Percentiles rank a stretch among this genome's conserved stretches.
These are phyloP conservation scores for Sinosuthora webbiana DNA, from an alignment of 2,113 vertebrate species.

Conservation along the genomic window DNA sequence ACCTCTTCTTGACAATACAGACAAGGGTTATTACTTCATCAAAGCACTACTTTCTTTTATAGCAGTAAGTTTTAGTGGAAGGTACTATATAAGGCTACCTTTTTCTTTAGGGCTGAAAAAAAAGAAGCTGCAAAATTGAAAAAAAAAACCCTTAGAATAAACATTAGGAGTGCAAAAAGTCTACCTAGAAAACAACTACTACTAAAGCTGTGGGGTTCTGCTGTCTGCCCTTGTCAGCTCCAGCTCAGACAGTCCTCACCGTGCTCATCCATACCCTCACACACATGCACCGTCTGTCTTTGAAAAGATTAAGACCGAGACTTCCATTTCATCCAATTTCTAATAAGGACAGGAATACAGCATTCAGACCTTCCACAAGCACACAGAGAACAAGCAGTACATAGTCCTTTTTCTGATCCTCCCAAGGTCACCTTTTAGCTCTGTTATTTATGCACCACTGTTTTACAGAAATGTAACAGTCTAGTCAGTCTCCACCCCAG, in stretches of 20 bases:
- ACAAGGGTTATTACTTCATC: background rate
- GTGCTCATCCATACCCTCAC: background rate
- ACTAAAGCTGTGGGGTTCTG: background rate
- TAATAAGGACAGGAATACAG: background rate
- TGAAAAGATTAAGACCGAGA: background rate
- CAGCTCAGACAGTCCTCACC: background rate
- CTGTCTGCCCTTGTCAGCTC: background rate
- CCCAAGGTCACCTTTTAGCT: slow-evolving; percentile 12
- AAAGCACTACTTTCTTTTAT: background rate
- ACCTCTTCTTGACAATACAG: background rate
- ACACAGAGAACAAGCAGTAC: background rate
- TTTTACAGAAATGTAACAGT: background rate
- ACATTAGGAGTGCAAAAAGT: background rate
- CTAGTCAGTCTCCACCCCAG: background rate
- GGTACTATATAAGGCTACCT: background rate
- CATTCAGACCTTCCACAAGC: background rate
- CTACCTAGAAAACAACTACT: background rate
- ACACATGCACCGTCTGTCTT: background rate
- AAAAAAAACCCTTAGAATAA: background rate
- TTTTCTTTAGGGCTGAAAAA: background rate
- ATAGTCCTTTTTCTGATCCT: background rate
- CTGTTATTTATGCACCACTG: background rate
- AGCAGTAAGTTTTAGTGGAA: background rate
- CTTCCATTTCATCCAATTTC: background rate
- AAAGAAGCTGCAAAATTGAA: background rate